phyloP scores from a whole-genome alignment of 2,888 invertebrate genomes.

The Shargacucullia verbasci region DNA sequence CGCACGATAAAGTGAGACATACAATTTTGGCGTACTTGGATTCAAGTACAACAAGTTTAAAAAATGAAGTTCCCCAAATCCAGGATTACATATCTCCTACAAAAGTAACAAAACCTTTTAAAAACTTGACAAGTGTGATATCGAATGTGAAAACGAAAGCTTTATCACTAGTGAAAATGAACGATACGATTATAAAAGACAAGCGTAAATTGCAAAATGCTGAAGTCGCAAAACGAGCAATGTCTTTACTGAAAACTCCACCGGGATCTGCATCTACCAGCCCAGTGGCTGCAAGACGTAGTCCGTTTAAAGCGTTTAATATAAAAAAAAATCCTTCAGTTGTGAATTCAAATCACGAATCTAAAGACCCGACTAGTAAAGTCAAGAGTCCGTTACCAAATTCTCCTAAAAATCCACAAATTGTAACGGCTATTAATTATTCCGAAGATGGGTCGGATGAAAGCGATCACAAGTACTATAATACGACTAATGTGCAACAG shows the following conservation, averaged over 20 bases:
- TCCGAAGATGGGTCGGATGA: constrained; percentile 64
- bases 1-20: constrained; percentile 82
- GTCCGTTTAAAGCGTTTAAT: constrained; percentile 46
- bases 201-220: constrained; percentile 64
- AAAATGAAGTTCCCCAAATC: constrained; percentile 57
- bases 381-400: constrained; percentile 15
- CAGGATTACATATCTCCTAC: constrained; percentile 73
- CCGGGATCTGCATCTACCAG: constrained; percentile 72
- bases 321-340: constrained; percentile 24
- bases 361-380: constrained; percentile 15
- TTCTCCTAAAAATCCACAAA: constrained; percentile 35
- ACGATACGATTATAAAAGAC: constrained; percentile 66
- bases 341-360: constrained; percentile 9
- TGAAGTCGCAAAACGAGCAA: constrained; percentile 72
- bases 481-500: constrained; percentile 57
- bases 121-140: constrained; percentile 81
- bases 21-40: constrained; percentile 83
- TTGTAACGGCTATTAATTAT: constrained; percentile 27
- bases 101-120: constrained; percentile 68
- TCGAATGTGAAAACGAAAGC: constrained; percentile 88
- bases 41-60: constrained; percentile 67
- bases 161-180: constrained; percentile 83
- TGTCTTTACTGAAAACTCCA: constrained; percentile 74
- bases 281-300: constrained; percentile 56
- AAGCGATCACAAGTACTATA: constrained; percentile 66